These are phyloP conservation scores for Tachysurus vachellii DNA, from an alignment of 2,113 vertebrate species.

Conservation along the genomic window DNA sequence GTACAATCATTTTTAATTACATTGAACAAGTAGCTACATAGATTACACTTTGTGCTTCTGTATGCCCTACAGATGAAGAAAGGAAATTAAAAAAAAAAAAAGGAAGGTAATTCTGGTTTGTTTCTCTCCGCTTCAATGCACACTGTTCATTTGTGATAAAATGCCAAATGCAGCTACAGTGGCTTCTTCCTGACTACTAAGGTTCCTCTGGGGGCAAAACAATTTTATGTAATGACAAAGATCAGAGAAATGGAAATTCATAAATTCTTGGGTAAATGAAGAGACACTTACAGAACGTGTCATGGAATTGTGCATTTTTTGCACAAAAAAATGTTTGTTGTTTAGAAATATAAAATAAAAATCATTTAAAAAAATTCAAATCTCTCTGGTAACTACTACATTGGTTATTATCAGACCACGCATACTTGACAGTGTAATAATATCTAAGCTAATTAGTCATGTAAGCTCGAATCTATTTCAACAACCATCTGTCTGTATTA, in stretches of 20 bases:
- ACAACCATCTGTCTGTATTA: not conserved
- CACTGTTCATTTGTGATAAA: not conserved
- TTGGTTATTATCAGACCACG: not conserved
- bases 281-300: not conserved
- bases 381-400: not conserved
- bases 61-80: not conserved
- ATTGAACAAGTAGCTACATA: not conserved
- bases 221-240: slow-evolving; percentile 6
- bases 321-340: not conserved
- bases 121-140: not conserved
- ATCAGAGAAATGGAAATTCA: slow-evolving; percentile 4
- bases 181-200: not conserved
- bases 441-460: not conserved
- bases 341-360: not conserved
- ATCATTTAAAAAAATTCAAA: not conserved
- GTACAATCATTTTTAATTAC: not conserved
- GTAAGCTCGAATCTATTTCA: not conserved
- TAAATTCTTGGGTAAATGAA: not conserved
- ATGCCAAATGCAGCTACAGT: not conserved
- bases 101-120: not conserved
- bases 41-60: not conserved
- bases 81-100: not conserved
- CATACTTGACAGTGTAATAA: slow-evolving; percentile 1
- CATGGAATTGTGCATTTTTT: not conserved
- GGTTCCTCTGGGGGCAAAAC: not conserved